phyloP scores from a whole-genome alignment of 2,797 vertebrate species.

The Poliocrania exsul region DNA sequence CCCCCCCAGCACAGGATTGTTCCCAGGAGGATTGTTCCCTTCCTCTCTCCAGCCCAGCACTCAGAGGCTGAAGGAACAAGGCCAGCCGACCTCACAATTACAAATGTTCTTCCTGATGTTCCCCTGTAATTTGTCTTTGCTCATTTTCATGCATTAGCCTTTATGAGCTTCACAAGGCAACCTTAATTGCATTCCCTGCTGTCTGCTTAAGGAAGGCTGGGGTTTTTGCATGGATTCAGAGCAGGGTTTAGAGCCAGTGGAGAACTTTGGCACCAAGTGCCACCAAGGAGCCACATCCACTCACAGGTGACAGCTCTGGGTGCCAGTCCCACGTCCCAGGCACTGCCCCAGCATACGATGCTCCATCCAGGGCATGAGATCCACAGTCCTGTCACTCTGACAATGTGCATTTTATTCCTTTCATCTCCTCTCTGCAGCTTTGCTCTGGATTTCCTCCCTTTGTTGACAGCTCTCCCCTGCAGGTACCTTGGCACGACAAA shows the following conservation, averaged over 20 bases:
- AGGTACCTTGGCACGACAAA: neutral
- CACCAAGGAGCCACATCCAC: neutral
- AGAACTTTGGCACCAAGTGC: neutral
- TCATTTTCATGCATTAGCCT: constrained; percentile 20
- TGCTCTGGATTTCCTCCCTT: neutral
- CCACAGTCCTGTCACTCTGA: neutral
- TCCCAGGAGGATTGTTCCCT: neutral
- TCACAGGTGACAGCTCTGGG: neutral
- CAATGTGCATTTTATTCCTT: neutral
- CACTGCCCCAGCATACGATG: neutral
- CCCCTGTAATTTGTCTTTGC: neutral
- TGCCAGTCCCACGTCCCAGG: neutral
- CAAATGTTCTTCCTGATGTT: neutral
- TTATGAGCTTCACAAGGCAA: constrained; percentile 1
- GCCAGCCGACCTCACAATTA: neutral
- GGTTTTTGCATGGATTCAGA: neutral
- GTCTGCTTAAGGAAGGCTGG: neutral
- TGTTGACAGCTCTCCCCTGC: neutral
- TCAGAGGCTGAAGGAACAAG: neutral
- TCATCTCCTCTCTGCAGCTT: neutral
- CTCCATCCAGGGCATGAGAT: neutral
- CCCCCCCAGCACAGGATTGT: neutral
- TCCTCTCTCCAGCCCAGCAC: neutral
- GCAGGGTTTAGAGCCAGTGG: neutral
- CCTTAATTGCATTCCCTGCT: constrained; percentile 49